Conservation (phyloP, 2,888 invertebrate genomes). For the Beris morrisii region DNA sequence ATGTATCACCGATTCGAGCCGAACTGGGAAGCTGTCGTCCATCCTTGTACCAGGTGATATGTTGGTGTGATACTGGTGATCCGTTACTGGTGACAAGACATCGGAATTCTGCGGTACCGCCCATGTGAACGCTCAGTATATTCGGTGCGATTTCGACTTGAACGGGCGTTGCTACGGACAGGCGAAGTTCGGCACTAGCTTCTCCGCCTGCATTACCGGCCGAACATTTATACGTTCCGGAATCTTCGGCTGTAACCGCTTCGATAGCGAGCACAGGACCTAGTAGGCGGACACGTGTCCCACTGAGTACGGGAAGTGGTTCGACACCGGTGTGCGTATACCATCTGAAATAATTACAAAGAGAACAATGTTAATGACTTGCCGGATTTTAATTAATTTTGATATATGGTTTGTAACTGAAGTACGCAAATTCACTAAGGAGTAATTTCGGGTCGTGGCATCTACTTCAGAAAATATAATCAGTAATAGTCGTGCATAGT, state of each 20-base stretch:
- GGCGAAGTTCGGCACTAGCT: conserved; percentile 67
- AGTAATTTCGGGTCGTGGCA: no score
- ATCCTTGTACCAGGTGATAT: conserved; percentile 69
- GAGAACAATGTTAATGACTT: neutral
- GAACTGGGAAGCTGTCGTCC: conserved; percentile 68
- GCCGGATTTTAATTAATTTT: no score
- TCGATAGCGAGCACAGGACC: conserved; percentile 72
- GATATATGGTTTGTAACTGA: no score
- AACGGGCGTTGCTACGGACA: conserved; percentile 67
- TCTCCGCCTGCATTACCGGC: conserved; percentile 72
- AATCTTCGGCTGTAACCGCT: conserved; percentile 70
- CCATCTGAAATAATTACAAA: conserved; percentile 60
- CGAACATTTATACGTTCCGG: conserved; percentile 69
- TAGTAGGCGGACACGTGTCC: conserved; percentile 66
- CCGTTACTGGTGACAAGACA: conserved; percentile 64
- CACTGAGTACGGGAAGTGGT: conserved; percentile 64
- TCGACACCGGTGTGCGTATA: conserved; percentile 68
- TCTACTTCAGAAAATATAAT: no score
- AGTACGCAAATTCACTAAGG: no score
- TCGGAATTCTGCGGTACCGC: conserved; percentile 72
- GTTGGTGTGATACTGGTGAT: conserved; percentile 60
- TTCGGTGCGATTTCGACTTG: conserved; percentile 69
- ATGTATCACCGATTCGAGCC: conserved; percentile 65
- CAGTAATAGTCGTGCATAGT: no score
- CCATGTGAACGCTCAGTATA: conserved; percentile 71